A percentile compares a stretch with the other conserved stretches of the same genome.
Conservation (phyloP, 2,113 vertebrate genomes). For the Alaudala cheleensis region DNA sequence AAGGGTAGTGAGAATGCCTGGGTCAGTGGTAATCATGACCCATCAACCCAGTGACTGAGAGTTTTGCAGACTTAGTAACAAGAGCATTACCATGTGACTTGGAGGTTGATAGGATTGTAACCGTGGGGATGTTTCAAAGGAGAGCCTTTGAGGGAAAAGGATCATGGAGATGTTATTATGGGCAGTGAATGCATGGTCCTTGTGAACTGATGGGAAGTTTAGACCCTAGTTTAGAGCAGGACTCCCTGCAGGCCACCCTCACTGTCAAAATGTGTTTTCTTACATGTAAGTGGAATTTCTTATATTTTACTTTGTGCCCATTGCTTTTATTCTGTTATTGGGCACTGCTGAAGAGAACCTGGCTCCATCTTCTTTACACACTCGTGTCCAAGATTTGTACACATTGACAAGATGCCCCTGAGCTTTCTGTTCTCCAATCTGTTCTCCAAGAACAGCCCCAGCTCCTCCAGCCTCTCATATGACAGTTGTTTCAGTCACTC, state of each 20-base stretch:
- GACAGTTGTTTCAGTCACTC: not conserved
- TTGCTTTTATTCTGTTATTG: not conserved
- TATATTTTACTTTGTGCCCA: not conserved
- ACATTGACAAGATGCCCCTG: not conserved
- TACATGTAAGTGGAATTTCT: rapidly evolving
- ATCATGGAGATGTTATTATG: not conserved
- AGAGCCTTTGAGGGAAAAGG: not conserved
- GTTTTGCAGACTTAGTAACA: not conserved
- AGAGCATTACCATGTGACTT: not conserved
- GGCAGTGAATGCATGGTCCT: not conserved
- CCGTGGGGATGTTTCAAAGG: not conserved
- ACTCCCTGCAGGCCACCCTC: not conserved
- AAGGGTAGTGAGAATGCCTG: not conserved
- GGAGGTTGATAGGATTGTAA: not conserved
- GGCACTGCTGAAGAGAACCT: not conserved
- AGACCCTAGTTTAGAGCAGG: not conserved
- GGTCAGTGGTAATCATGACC: not conserved
- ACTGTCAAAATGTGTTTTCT: not conserved
- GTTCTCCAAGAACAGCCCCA: not conserved
- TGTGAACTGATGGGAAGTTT: not conserved
- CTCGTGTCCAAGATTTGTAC: not conserved
- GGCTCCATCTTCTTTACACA: not conserved
- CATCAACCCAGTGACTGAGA: not conserved
- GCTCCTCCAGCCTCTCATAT: not conserved
- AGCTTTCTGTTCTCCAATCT: not conserved